These are phyloP conservation scores for Anguilla japonica DNA, from an alignment of 2,113 vertebrate species.

Conservation along the genomic window DNA sequence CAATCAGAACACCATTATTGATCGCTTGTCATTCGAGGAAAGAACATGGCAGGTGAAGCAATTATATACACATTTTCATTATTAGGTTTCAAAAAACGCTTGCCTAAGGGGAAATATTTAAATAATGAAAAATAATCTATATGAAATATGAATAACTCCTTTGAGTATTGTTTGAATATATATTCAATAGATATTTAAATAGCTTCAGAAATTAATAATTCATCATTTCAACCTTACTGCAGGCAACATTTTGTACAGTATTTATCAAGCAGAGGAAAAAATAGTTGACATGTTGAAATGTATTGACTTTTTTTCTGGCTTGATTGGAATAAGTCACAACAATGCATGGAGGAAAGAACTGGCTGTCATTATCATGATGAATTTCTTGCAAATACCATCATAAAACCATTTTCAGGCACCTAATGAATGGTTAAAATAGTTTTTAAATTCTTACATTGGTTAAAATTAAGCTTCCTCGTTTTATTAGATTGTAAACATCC, in stretches of 20 bases:
- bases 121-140: conserved; percentile 40
- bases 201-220: not conserved
- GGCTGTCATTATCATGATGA: not conserved
- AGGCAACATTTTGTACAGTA: not conserved
- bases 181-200: not conserved
- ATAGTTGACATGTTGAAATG: not conserved
- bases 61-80: conserved; percentile 60
- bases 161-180: conserved; percentile 33
- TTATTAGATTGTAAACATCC: not conserved
- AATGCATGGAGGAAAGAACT: not conserved
- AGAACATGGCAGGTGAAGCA: conserved; percentile 60
- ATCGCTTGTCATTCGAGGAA: conserved; percentile 60
- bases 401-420: not conserved
- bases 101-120: conserved; percentile 52
- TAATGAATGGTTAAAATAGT: not conserved
- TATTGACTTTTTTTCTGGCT: not conserved
- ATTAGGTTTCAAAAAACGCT: conserved; percentile 60
- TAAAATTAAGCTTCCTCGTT: not conserved
- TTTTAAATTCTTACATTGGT: not conserved
- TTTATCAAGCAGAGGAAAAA: not conserved
- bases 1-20: conserved; percentile 58
- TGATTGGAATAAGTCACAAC: not conserved
- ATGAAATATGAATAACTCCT: conserved; percentile 39
- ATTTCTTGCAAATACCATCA: not conserved
- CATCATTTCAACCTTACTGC: not conserved